These are phyloP conservation scores for Melanerpes aurifrons DNA, from an alignment of 2,113 vertebrate species.

Conservation along the genomic window DNA sequence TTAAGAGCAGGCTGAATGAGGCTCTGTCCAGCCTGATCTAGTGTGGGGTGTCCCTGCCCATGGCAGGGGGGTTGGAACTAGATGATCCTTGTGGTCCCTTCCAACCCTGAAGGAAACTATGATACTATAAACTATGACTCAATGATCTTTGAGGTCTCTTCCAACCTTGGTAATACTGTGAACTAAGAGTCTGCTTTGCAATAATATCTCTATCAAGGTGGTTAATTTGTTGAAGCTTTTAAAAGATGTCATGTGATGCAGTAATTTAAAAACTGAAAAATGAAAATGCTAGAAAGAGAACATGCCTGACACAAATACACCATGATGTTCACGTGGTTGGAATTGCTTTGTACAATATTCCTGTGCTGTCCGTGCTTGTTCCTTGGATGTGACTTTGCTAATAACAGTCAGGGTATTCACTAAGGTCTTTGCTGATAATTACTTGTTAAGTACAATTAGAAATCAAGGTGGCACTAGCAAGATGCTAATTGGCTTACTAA, in stretches of 20 bases:
- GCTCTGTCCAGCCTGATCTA: too few species aligned
- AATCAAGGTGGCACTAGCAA: not conserved
- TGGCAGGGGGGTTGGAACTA: too few species aligned
- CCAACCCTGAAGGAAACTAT: too few species aligned
- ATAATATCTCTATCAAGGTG: conserved; percentile 13
- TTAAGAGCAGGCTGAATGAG: too few species aligned
- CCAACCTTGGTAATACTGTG: too few species aligned
- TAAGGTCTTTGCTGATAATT: conserved; percentile 2
- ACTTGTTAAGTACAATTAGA: not conserved
- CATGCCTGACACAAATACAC: not conserved
- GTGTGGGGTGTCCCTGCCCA: too few species aligned
- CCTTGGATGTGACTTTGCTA: not conserved
- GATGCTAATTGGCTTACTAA: not conserved
- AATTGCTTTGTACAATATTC: not conserved
- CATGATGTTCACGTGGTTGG: not conserved
- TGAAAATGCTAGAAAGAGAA: not conserved
- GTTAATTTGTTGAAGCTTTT: conserved; percentile 45
- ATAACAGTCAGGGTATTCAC: not conserved
- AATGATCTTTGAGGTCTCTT: too few species aligned
- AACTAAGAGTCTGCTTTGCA: not conserved
- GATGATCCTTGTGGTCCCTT: too few species aligned
- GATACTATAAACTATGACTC: too few species aligned
- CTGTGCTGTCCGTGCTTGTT: not conserved
- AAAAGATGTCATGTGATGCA: not conserved
- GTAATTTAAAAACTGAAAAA: conserved; percentile 16